A percentile compares a stretch with the other conserved stretches of the same genome.
Conservation (phyloP, 2,888 invertebrate species). For the Chalcis sispes region DNA sequence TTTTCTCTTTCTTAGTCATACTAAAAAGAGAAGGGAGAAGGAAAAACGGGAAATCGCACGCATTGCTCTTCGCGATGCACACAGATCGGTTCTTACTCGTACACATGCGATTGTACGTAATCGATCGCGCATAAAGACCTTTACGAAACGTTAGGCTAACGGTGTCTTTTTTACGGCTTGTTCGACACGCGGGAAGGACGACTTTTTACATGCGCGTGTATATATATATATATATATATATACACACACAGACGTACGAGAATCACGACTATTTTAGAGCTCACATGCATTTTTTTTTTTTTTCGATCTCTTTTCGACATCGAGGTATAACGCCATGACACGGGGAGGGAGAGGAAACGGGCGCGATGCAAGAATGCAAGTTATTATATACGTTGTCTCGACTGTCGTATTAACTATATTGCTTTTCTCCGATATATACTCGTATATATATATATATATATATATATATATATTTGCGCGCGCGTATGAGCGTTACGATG, state of each 20-base stretch:
- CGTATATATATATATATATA: no score
- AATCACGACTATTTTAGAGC: slow-evolving; percentile 46
- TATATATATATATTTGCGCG: no score
- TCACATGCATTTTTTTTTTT: not conserved
- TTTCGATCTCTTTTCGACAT: slow-evolving; percentile 22
- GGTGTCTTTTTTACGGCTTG: slow-evolving; percentile 45
- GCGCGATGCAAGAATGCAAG: no score
- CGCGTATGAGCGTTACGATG: no score
- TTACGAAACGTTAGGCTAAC: slow-evolving; percentile 58
- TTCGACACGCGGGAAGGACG: slow-evolving; percentile 4
- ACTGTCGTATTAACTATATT: no score
- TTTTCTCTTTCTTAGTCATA: not conserved
- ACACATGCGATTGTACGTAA: slow-evolving; percentile 23
- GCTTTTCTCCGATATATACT: no score
- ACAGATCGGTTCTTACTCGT: not conserved
- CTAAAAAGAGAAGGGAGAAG: no score
- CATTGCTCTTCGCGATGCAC: not conserved
- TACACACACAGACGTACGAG: no score
- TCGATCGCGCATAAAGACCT: slow-evolving; percentile 29
- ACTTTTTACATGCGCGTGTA: slow-evolving; percentile 39
- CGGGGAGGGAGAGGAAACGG: no score
- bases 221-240: no score
- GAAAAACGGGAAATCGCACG: slow-evolving; percentile 22
- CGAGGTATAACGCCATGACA: no score
- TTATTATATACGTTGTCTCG: no score